phyloP scores from a whole-genome alignment of 1,140 invertebrate genomes.

The Listronotus oregonensis region DNA sequence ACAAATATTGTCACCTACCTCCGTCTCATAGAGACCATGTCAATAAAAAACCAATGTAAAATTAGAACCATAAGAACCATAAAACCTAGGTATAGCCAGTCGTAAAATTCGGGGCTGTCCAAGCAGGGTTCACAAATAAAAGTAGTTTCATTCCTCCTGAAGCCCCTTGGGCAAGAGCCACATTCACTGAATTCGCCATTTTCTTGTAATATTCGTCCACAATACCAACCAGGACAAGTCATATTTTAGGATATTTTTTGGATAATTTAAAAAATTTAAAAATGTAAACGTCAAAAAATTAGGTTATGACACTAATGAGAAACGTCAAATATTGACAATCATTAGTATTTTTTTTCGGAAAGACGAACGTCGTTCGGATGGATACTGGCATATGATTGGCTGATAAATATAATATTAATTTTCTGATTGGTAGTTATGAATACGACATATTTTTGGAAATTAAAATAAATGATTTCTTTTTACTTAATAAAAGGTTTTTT shows the following conservation, averaged over 20 bases:
- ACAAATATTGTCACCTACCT: slow-evolving; percentile 59
- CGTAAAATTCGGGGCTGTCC: slow-evolving; percentile 81
- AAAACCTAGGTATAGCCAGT: slow-evolving; percentile 93
- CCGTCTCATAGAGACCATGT: slow-evolving; percentile 76
- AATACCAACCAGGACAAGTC: slow-evolving; percentile 83
- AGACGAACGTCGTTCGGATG: slow-evolving; percentile 6
- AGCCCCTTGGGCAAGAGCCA: slow-evolving; percentile 86
- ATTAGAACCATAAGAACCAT: slow-evolving; percentile 86
- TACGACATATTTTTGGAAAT: background rate
- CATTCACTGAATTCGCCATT: slow-evolving; percentile 78
- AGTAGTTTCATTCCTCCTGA: slow-evolving; percentile 64
- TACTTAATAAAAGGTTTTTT: too few relatives aligned
- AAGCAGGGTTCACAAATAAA: slow-evolving; percentile 79
- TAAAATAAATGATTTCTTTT: too few relatives aligned
- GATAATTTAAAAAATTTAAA: background rate
- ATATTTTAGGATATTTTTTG: slow-evolving; percentile 18
- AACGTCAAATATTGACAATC: slow-evolving; percentile 25
- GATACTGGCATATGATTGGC: background rate
- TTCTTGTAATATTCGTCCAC: slow-evolving; percentile 70
- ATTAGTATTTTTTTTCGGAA: slow-evolving; percentile 14
- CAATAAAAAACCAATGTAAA: slow-evolving; percentile 91
- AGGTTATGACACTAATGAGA: slow-evolving; percentile 13
- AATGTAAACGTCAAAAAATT: slow-evolving; percentile 1
- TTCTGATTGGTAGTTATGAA: slow-evolving; percentile 8
- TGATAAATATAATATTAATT: background rate